Evolutionary conservation across 2,888 invertebrate genomes (phyloP), one percentile per base, ranked within the genome.

Genomic region (Erebia ligea): DNA sequence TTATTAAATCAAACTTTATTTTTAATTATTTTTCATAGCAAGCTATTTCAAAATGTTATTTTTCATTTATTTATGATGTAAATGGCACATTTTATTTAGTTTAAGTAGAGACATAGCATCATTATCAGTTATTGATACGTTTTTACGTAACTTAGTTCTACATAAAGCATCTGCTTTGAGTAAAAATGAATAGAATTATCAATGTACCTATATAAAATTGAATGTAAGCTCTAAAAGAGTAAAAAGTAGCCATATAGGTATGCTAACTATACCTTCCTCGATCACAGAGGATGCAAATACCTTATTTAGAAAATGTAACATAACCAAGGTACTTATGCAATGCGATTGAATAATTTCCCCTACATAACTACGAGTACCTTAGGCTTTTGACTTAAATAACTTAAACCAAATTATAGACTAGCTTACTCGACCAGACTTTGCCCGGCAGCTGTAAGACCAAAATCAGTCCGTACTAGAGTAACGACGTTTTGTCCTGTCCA

Each of bases 311-410:
- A 48, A 5, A 48, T 21, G 1, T 21, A 62, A 48, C 45, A 19
- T 42, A 45, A 48, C 48, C 61, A 19, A 61, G n/a, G 19, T 19
- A 8, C 15, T 62, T 45, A 48, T 48, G 62, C 62, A 62, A 62
- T 45, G 15, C 45, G 62, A 62, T 62, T 62, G 21, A 19, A 45
- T 21, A 59, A 59, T 40, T 59, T 59, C 17, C 59, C 59, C 40
- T 5, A 19, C 19, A 1, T 11, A 13, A 1, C 11, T 21, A n/a
- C n/a, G n/a, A n/a, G n/a, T n/a, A 13, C 21, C 5, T 56, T 13
- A 15, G 21, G 4, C 13, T 52, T 52, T 45, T 11, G 45, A 45
- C 45, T 2, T 45, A 45, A 45, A 45, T 45, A 45, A 45, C 45
- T 45, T 10, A 10, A 45, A 45, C 2, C 11, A 42, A 45, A 45